These are phyloP conservation scores for Acanthaster planci DNA, from an alignment of 35 echinoderm and acorn worm genomes.

Conservation along the genomic window DNA sequence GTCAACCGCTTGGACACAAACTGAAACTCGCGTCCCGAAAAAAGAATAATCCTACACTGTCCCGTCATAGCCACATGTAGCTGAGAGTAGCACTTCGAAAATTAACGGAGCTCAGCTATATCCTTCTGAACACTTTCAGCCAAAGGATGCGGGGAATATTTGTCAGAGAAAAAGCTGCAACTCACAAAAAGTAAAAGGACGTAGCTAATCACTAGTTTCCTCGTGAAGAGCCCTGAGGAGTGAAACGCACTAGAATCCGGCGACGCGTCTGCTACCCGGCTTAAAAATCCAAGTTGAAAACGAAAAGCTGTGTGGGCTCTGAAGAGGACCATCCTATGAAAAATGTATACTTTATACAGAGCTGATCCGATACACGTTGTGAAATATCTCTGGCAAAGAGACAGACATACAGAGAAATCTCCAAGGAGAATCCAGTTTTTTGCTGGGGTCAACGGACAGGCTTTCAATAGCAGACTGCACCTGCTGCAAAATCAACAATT, in stretches of 20 bases:
- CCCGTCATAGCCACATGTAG: slow-evolving; percentile 14
- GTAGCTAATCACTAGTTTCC: slow-evolving; percentile 18
- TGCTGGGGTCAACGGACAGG: background rate
- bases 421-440: too few species aligned
- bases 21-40: background rate
- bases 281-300: too few species aligned
- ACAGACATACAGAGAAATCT: too few species aligned
- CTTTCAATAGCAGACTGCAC: background rate
- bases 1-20: background rate
- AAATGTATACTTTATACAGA: too few species aligned
- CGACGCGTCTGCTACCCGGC: too few species aligned
- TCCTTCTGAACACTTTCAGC: slow-evolving; percentile 26
- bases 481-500: background rate
- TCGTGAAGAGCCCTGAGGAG: background rate
- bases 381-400: too few species aligned
- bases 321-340: background rate
- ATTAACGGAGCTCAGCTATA: slow-evolving; percentile 2
- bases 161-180: background rate
- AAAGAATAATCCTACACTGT: background rate
- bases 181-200: slow-evolving; percentile 3
- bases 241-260: too few species aligned
- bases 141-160: background rate
- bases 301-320: background rate
- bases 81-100: background rate
- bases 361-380: too few species aligned